Percentiles rank a stretch among this genome's conserved stretches.
phyloP scores from a whole-genome alignment of 2,888 invertebrate species.

The Elaeidobius kamerunicus region DNA sequence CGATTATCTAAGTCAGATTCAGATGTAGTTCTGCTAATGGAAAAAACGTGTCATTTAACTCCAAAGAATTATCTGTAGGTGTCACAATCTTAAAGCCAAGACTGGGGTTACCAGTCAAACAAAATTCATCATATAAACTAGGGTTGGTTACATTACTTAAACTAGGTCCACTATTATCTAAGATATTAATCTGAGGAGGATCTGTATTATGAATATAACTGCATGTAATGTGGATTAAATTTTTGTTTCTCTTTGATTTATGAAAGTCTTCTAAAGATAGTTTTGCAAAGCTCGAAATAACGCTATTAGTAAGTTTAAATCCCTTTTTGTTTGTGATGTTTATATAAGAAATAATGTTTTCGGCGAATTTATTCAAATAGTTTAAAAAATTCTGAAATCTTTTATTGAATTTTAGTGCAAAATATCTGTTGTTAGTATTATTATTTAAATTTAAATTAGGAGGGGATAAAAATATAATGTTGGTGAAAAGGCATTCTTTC shows the following conservation, averaged over 20 bases:
- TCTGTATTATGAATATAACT: not conserved
- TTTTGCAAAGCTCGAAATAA: not conserved
- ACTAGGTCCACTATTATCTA: not conserved
- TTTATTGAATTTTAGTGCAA: not conserved
- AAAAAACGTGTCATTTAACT: too few species aligned
- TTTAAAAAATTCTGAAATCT: not conserved
- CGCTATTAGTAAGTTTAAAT: not conserved
- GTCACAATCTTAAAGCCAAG: too few species aligned
- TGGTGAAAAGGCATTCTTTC: not conserved
- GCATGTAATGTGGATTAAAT: too few species aligned
- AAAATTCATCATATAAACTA: too few species aligned
- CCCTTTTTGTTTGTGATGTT: not conserved
- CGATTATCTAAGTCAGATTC: too few species aligned
- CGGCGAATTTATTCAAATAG: not conserved
- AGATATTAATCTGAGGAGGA: not conserved
- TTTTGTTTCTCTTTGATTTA: too few species aligned
- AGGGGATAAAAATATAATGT: not conserved
- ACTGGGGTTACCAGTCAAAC: too few species aligned
- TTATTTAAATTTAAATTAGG: not conserved
- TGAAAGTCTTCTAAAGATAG: not conserved
- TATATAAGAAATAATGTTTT: too few species aligned
- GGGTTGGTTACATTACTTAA: not conserved
- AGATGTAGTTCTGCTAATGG: too few species aligned
- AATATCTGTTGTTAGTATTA: conserved; percentile 9
- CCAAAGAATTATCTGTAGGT: too few species aligned